Evolutionary conservation across 2,888 invertebrate species (phyloP).

Genomic region (Bellardia bayeri): DNA sequence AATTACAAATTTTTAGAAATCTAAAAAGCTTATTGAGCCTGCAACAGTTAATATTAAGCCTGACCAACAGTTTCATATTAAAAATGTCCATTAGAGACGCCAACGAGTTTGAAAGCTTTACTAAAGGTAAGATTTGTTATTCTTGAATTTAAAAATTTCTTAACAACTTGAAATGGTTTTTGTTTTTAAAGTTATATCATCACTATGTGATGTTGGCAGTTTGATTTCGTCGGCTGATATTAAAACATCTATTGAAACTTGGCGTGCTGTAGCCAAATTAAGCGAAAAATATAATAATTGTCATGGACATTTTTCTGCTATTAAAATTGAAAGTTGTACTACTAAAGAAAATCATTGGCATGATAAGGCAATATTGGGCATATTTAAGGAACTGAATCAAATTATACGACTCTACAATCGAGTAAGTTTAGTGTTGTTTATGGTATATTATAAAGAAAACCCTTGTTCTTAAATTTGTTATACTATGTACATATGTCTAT

Average conservation of each 20-base stretch:
- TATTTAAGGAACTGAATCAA: conserved; percentile 52
- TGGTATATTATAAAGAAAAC: not conserved
- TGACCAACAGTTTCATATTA: conserved; percentile 35
- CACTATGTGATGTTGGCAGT: conserved; percentile 57
- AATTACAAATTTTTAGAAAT: conserved; percentile 43
- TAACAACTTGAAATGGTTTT: not conserved
- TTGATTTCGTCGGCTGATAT: conserved; percentile 44
- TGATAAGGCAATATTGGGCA: conserved; percentile 53
- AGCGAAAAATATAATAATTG: conserved; percentile 33
- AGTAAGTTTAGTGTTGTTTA: conserved; percentile 1
- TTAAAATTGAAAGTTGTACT: conserved; percentile 1
- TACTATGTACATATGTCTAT: no score
- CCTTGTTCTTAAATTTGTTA: no score
- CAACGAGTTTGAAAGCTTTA: conserved; percentile 25
- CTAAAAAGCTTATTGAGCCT: conserved; percentile 20
- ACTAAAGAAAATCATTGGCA: conserved; percentile 19
- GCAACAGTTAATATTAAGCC: conserved; percentile 29
- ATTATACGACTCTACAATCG: conserved; percentile 2
- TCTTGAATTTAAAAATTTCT: not conserved
- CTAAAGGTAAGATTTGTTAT: conserved; percentile 39
- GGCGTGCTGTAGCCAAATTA: conserved; percentile 55
- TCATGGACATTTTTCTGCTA: not conserved
- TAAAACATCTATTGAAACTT: conserved; percentile 61
- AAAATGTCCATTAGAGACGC: conserved; percentile 12
- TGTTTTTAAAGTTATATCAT: conserved; percentile 48